Evolutionary conservation across 2,113 vertebrate species (phyloP).

Genomic region (Upupa epops): DNA sequence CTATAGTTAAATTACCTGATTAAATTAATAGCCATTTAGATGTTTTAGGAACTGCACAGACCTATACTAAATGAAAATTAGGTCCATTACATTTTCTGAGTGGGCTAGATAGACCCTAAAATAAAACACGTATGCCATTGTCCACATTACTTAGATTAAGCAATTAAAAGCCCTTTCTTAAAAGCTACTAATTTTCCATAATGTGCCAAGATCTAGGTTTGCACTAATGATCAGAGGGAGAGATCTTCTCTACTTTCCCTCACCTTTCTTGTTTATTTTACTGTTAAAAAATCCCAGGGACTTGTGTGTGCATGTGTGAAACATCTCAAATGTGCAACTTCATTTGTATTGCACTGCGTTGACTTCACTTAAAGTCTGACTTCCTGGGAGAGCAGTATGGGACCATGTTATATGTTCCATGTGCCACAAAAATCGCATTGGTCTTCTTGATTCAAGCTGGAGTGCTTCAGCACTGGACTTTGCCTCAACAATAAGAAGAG

Average conservation of each 20-base stretch:
- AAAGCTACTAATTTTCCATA: constrained; percentile 76
- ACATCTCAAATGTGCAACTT: neutral
- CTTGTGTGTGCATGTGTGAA: neutral
- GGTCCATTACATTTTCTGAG: constrained; percentile 84
- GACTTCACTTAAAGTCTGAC: neutral
- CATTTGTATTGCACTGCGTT: neutral
- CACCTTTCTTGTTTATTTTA: constrained; percentile 52
- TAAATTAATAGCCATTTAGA: constrained; percentile 98
- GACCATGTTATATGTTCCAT: neutral
- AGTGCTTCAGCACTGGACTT: neutral
- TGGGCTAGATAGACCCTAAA: constrained; percentile 82
- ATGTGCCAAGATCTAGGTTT: constrained; percentile 65
- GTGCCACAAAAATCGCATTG: neutral
- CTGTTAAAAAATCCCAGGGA: neutral
- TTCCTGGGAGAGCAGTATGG: neutral
- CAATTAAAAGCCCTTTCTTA: constrained; percentile 84
- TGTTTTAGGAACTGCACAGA: constrained; percentile 91
- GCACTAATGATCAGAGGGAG: constrained; percentile 58
- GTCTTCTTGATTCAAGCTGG: neutral
- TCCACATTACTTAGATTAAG: constrained; percentile 80
- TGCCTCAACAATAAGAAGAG: neutral
- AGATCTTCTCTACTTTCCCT: neutral
- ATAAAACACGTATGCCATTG: constrained; percentile 83
- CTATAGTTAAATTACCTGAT: constrained; percentile 94
- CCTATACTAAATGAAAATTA: constrained; percentile 87